phyloP scores from a whole-genome alignment of 1,140 invertebrate genomes.

The Drosophila lowei region DNA sequence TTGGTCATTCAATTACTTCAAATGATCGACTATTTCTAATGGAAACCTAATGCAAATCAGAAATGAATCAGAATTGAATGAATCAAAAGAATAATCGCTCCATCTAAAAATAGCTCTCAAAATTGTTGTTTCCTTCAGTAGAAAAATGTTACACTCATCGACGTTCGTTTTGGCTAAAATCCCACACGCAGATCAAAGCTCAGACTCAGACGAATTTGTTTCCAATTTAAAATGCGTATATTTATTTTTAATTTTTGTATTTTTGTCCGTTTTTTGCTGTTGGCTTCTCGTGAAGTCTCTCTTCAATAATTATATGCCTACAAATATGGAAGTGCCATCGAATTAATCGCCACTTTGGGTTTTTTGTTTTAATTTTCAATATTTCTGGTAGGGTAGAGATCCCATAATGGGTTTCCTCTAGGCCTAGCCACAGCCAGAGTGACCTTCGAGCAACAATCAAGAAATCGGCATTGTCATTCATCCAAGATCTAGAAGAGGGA shows the following conservation, averaged over 20 bases:
- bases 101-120: too few species aligned
- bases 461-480: constrained; percentile 72
- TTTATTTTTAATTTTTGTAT: constrained; percentile 45
- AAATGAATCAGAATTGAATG: too few species aligned
- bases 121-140: constrained; percentile 19
- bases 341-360: constrained; percentile 75
- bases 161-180: not conserved
- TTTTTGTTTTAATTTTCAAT: constrained; percentile 53
- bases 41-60: too few species aligned
- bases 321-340: constrained; percentile 77
- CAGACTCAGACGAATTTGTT: constrained; percentile 40
- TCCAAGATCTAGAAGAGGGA: constrained; percentile 58
- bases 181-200: constrained; percentile 42
- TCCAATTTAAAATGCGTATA: constrained; percentile 62
- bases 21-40: too few species aligned
- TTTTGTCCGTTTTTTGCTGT: constrained; percentile 7
- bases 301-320: constrained; percentile 71
- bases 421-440: not conserved
- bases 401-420: constrained; percentile 56
- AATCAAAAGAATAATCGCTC: too few species aligned
- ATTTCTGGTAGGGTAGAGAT: constrained; percentile 23
- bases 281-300: constrained; percentile 37
- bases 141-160: constrained; percentile 26
- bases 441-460: constrained; percentile 66
- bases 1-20: too few species aligned